Percentiles rank a stretch among this genome's conserved stretches.
Evolutionary conservation across 2,888 invertebrate species (phyloP).

Genomic region (Hecatera dysodea): DNA sequence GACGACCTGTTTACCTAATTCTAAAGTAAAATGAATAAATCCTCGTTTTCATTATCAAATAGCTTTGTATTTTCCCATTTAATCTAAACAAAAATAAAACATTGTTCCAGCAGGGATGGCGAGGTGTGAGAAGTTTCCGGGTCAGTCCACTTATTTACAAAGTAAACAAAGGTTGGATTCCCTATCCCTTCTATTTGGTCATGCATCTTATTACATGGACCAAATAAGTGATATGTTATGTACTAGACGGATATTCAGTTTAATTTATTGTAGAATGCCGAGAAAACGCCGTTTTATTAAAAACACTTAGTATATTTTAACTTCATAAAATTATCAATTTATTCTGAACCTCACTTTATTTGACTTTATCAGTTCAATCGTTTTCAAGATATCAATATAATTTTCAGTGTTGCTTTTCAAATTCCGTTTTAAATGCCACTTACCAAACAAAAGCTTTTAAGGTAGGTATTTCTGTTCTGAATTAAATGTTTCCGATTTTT

Average conservation of each 20-base stretch:
- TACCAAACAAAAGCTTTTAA: slow-evolving; percentile 29
- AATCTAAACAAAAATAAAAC: slow-evolving; percentile 31
- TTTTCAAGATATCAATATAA: slow-evolving; percentile 19
- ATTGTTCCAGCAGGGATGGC: slow-evolving; percentile 7
- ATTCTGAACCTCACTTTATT: too few relatives aligned
- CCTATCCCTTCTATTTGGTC: slow-evolving; percentile 42
- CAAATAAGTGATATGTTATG: slow-evolving; percentile 13
- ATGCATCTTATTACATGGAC: slow-evolving; percentile 32
- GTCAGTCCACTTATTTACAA: slow-evolving; percentile 69
- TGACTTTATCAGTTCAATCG: neutral
- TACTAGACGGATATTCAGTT: neutral
- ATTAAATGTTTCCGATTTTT: slow-evolving; percentile 26
- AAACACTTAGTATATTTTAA: neutral
- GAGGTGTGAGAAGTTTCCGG: slow-evolving; percentile 62
- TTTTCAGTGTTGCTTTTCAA: neutral
- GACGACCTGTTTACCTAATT: neutral
- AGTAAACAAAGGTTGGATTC: slow-evolving; percentile 60
- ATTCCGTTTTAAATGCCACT: slow-evolving; percentile 37
- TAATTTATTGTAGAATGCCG: neutral
- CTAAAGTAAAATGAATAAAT: neutral
- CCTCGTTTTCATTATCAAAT: slow-evolving; percentile 2
- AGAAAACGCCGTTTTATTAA: neutral
- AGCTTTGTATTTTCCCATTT: slow-evolving; percentile 1
- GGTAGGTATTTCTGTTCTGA: slow-evolving; percentile 9
- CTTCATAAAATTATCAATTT: neutral